Percentiles rank a stretch among this genome's conserved stretches.
Conservation (phyloP, 2,888 invertebrate genomes). For the Apamea epomidion region DNA sequence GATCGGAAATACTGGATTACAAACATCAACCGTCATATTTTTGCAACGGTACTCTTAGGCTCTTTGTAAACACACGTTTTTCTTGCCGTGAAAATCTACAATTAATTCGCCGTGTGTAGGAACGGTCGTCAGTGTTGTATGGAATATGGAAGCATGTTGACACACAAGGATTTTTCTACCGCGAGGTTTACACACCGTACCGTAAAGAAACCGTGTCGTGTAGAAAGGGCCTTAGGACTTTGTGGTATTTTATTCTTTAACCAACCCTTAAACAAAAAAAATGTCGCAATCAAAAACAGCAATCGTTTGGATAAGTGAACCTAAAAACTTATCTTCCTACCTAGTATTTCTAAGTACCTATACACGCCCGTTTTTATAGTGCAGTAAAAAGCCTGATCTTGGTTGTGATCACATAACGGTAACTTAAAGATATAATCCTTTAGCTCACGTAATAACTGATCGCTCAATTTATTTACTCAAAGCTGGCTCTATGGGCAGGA, state of each 20-base stretch:
- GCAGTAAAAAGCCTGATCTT: conserved; percentile 51
- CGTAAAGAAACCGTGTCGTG: neutral
- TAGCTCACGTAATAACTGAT: conserved; percentile 59
- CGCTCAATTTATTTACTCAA: conserved; percentile 61
- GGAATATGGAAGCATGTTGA: neutral
- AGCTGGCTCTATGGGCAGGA: conserved; percentile 29
- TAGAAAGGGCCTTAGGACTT: neutral
- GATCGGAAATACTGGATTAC: neutral
- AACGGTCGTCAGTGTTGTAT: neutral
- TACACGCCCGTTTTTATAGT: conserved; percentile 34
- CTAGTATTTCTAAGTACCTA: conserved; percentile 11
- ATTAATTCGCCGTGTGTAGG: neutral
- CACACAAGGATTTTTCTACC: neutral
- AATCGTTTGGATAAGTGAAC: neutral
- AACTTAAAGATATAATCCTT: conserved; percentile 53
- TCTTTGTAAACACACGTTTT: neutral
- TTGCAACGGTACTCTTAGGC: neutral
- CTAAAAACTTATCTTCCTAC: neutral
- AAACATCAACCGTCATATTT: neutral
- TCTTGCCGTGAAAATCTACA: neutral
- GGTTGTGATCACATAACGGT: conserved; percentile 56
- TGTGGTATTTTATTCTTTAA: no score
- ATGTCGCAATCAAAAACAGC: neutral
- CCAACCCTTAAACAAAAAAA: neutral
- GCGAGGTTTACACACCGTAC: neutral